Evolutionary conservation across 2,888 invertebrate genomes (phyloP), one percentile per base, ranked within the genome.

Genomic region (Agonum fuliginosum): DNA sequence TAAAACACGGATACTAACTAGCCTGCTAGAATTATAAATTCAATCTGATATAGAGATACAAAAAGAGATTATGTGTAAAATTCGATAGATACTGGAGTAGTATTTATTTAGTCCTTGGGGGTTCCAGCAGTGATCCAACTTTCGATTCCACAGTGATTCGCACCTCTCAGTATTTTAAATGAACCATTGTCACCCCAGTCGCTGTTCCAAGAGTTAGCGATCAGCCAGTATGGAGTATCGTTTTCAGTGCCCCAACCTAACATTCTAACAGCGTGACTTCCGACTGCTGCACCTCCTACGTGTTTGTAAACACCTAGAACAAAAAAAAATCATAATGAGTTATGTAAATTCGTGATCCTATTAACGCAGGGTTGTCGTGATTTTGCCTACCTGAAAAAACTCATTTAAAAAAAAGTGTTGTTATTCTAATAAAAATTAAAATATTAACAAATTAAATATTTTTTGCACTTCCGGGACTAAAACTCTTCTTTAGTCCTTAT

Each of bases 201-300:
- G 0, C 90, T 89, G 88, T 97, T 97, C 97, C 97, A 97, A 0
- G 95, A 96, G 88, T 97, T 97, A 70, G 95, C 96, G 81, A 96
- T 91, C 17, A 96, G 89, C 97, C 97, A 97, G 86, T 96, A 97
- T 58, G 94, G 93, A 71, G 90, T 91, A 5, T 90, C 91, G 58
- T 91, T 90, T 80, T 95, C 93, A 0, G 91, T 91, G 48, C 97
- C 97, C 95, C 96, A 97, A n/a, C 97, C 97, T 62, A 97, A 86
- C 67, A 97, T 93, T 84, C 94, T 94, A 72, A 97, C 91, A 24
- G 97, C 97, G 86, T 97, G 97, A 0, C 95, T 96, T 22, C 97
- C 97, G 2, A 96, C 88, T 27, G 87, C 89, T 12, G 89, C 87
- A 3, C 97, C 97, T 78, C 89, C 88, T 0, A 91, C 91, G 85